A percentile compares a stretch with the other conserved stretches of the same genome.
Evolutionary conservation across 1,140 invertebrate species (phyloP).

Genomic region (Drosophila obscura): DNA sequence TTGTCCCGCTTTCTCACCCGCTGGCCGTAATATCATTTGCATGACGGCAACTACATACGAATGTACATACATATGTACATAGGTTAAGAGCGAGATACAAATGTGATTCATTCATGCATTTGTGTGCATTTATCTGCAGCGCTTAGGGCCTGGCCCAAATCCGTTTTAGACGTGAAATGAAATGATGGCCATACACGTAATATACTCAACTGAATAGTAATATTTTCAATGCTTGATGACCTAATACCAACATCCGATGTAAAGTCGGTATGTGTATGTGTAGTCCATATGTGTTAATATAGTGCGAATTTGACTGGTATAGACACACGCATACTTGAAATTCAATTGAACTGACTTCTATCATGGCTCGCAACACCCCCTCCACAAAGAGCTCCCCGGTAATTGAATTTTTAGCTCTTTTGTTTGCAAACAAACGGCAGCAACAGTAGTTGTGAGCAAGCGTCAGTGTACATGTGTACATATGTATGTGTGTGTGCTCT

Average conservation of each 20-base stretch:
- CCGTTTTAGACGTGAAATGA: no score
- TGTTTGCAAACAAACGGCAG: conserved; percentile 58
- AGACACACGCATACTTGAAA: conserved; percentile 23
- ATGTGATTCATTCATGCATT: conserved; percentile 29
- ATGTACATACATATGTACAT: conserved; percentile 22
- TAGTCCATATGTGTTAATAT: no score
- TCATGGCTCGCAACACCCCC: neutral
- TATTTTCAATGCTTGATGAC: conserved; percentile 20
- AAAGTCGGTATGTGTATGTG: neutral
- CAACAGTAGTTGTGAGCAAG: conserved; percentile 23
- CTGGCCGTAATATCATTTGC: conserved; percentile 30
- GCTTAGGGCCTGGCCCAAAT: no score
- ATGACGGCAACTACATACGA: conserved; percentile 24
- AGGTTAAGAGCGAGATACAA: conserved; percentile 1
- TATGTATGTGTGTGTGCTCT: neutral
- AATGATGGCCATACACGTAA: no score
- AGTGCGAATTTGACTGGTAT: no score
- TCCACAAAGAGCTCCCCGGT: conserved; percentile 2
- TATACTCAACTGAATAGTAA: no score
- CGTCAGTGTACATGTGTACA: neutral
- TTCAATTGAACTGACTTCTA: conserved; percentile 39
- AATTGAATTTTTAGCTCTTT: conserved; percentile 58
- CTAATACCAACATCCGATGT: conserved; percentile 47
- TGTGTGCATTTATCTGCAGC: neutral
- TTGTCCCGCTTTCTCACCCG: conserved; percentile 1